These are phyloP conservation scores for Sebastolobus alascanus DNA, from an alignment of 2,797 vertebrate species.

Conservation along the genomic window DNA sequence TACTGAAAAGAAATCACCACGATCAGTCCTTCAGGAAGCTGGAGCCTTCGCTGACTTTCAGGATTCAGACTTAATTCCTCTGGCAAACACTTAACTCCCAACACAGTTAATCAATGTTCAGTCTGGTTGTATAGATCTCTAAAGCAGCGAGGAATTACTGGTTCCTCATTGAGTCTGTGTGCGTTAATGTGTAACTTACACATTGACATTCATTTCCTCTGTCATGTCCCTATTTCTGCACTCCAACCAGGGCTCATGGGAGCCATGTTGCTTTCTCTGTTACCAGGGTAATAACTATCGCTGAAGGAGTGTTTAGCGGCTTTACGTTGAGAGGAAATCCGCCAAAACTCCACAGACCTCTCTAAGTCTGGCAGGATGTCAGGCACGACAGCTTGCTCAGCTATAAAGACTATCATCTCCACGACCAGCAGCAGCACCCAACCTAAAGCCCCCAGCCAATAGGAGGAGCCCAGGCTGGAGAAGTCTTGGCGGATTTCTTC, in stretches of 20 bases:
- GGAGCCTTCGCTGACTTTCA: constrained; percentile 6
- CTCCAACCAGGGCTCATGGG: constrained; percentile 63
- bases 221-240: constrained; percentile 12
- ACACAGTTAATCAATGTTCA: constrained; percentile 21
- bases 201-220: constrained; percentile 7
- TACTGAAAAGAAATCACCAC: not conserved
- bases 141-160: not conserved
- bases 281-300: constrained; percentile 41
- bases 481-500: constrained; percentile 76
- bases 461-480: constrained; percentile 78
- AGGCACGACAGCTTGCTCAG: constrained; percentile 78
- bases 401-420: constrained; percentile 69
- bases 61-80: constrained; percentile 12
- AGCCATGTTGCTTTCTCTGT: constrained; percentile 6
- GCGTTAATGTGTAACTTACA: constrained; percentile 16
- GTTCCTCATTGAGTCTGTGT: constrained; percentile 22
- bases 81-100: not conserved
- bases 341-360: constrained; percentile 66
- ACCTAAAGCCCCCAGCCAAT: constrained; percentile 81
- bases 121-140: constrained; percentile 1
- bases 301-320: constrained; percentile 50
- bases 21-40: not conserved
- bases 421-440: constrained; percentile 76
- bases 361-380: constrained; percentile 79
- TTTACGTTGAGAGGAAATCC: constrained; percentile 33